Conservation (phyloP, 1,140 invertebrate genomes). For the Caenorhabditis inopinata region DNA sequence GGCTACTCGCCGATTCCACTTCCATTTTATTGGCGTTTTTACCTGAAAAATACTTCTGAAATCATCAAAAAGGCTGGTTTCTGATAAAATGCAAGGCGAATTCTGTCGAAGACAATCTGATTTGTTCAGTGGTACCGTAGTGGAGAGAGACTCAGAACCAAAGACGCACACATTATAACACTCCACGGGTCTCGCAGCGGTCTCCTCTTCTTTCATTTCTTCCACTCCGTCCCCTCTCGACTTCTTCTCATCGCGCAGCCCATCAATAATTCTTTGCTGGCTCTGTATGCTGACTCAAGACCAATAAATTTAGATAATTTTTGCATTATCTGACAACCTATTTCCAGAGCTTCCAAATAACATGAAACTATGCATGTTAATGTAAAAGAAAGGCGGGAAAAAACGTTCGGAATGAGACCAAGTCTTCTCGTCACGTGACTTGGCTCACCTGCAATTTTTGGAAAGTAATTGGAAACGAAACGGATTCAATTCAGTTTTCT, state of each 20-base stretch:
- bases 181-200: neutral
- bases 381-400: neutral
- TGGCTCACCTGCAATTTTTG: neutral
- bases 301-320: neutral
- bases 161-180: constrained; percentile 11
- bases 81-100: neutral
- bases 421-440: neutral
- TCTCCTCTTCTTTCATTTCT: neutral
- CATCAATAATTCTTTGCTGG: constrained; percentile 28
- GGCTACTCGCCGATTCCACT: neutral
- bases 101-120: neutral
- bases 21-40: neutral
- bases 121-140: constrained; percentile 21
- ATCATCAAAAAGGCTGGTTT: neutral
- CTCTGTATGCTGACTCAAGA: neutral
- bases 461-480: neutral
- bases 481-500: neutral
- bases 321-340: neutral
- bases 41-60: constrained; percentile 15
- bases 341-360: neutral
- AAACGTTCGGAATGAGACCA: neutral
- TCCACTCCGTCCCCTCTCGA: neutral
- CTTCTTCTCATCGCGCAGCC: neutral
- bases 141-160: neutral
- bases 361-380: neutral